A percentile compares a stretch with the other conserved stretches of the same genome.
phyloP scores from a whole-genome alignment of 2,888 invertebrate species.

The Tridacna gigas region DNA sequence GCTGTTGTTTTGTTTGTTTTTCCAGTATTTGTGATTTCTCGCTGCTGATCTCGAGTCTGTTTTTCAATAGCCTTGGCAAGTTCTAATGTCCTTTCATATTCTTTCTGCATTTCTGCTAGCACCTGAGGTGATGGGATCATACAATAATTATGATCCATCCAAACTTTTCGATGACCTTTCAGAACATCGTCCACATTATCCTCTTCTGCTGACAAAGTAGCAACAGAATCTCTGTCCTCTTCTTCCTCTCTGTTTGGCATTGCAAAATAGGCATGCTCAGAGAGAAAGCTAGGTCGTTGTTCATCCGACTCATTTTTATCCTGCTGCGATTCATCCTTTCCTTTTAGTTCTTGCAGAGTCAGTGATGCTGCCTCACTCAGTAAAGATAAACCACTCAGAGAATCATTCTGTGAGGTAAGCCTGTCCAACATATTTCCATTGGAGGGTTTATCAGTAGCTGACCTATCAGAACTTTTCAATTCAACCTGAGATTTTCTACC shows the following conservation, averaged over 20 bases:
- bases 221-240: conserved; percentile 71
- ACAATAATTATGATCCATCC: conserved; percentile 82
- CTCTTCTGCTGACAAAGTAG: conserved; percentile 81
- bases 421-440: conserved; percentile 58
- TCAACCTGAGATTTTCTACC: conserved; percentile 20
- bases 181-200: conserved; percentile 63
- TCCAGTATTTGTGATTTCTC: conserved; percentile 57
- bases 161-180: conserved; percentile 66
- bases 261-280: conserved; percentile 83
- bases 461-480: background rate
- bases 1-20: conserved; percentile 37
- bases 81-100: conserved; percentile 59
- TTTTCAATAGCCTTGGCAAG: conserved; percentile 53
- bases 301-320: conserved; percentile 58
- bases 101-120: conserved; percentile 59
- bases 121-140: conserved; percentile 70
- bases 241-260: conserved; percentile 67
- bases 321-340: conserved; percentile 47
- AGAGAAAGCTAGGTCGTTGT: conserved; percentile 70
- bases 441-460: conserved; percentile 5
- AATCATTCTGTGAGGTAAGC: conserved; percentile 32
- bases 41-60: conserved; percentile 58
- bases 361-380: conserved; percentile 63
- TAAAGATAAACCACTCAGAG: conserved; percentile 59
- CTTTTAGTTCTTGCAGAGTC: conserved; percentile 51